These are phyloP conservation scores for Synanthedon vespiformis DNA, from an alignment of 2,888 invertebrate genomes.

Conservation along the genomic window DNA sequence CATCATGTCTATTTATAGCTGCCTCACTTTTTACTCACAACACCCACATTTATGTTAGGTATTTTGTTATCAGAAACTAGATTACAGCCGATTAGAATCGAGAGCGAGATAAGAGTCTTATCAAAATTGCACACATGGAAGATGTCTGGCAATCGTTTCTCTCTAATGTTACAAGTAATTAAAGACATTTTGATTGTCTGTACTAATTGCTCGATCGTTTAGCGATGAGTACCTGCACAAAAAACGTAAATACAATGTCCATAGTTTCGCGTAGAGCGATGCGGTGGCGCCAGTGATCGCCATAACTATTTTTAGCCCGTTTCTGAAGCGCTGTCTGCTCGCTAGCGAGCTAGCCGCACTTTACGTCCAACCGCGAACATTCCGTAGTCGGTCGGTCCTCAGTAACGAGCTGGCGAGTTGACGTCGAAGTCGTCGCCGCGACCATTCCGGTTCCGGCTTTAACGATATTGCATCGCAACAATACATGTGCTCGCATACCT, in stretches of 20 bases:
- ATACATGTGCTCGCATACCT: not conserved
- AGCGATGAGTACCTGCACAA: not conserved
- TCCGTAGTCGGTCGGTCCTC: slow-evolving; percentile 9
- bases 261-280: not conserved
- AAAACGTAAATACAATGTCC: not conserved
- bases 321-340: slow-evolving; percentile 28
- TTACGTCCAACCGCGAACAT: not conserved
- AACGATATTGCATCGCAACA: not conserved
- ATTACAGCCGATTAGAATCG: no score
- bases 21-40: no score
- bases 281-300: slow-evolving; percentile 9
- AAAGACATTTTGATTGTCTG: no score
- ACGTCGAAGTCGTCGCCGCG: slow-evolving; percentile 20
- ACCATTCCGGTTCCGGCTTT: slow-evolving; percentile 10
- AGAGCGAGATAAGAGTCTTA: no score
- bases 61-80: no score
- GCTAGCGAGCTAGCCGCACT: slow-evolving; percentile 19
- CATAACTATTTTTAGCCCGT: slow-evolving; percentile 49
- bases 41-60: no score
- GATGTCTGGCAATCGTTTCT: no score
- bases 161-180: no score
- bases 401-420: slow-evolving; percentile 26
- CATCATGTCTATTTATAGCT: no score
- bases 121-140: no score
- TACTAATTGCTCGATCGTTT: no score